A percentile compares a stretch with the other conserved stretches of the same genome.
phyloP scores from a whole-genome alignment of 2,797 vertebrate genomes.

The Hippopotamyrus pictus region DNA sequence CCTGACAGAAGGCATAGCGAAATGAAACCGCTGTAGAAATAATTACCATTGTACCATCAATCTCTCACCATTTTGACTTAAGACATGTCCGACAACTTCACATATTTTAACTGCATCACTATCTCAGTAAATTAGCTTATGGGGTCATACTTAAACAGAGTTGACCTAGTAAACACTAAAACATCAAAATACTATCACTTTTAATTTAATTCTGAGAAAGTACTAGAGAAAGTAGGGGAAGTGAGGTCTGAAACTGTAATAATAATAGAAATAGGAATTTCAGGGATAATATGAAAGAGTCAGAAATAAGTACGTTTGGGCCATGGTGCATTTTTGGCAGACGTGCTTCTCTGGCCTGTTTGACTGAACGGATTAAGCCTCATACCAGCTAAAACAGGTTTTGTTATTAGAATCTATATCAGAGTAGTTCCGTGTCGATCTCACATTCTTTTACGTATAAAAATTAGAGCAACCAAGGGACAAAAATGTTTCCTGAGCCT shows the following conservation, averaged over 20 bases:
- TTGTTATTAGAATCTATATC: background rate
- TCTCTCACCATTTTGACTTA: background rate
- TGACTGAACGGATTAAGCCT: background rate
- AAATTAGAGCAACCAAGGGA: background rate
- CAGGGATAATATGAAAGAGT: background rate
- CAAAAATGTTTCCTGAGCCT: background rate
- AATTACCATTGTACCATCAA: background rate
- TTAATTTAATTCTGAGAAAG: background rate
- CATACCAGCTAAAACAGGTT: background rate
- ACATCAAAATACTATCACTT: background rate
- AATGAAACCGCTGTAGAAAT: background rate
- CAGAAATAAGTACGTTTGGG: background rate
- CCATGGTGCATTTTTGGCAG: background rate
- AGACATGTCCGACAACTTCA: background rate
- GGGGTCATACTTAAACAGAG: background rate
- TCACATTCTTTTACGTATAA: background rate
- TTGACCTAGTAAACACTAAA: background rate
- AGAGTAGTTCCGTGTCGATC: background rate
- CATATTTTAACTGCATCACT: background rate
- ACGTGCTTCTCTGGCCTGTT: background rate
- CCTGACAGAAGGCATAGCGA: background rate
- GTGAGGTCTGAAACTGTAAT: background rate
- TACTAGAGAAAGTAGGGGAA: background rate
- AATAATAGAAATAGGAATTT: conserved; percentile 1
- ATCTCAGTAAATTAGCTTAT: background rate